Evolutionary conservation across 2,113 vertebrate species (phyloP), one percentile per base, ranked within the genome.

Genomic region (Notothenia coriiceps): DNA sequence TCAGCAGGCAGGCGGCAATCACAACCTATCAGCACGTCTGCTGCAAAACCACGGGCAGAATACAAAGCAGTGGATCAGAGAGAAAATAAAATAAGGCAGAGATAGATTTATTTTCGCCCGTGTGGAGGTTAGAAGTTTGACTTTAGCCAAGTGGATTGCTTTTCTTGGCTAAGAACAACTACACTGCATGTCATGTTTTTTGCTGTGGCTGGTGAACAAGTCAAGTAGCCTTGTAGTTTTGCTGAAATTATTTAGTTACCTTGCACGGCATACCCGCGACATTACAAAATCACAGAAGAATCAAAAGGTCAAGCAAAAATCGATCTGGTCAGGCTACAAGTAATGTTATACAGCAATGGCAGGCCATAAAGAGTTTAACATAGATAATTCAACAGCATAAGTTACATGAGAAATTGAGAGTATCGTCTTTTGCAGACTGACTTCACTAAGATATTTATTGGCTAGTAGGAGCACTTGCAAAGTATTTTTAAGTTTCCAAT

Each of bases 61-160:
- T 84, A 87, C 73, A 88, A 87, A 89, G 69, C 51, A 83, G 63
- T 29, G 64, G 74, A 88, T 88, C 66, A 86, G 66, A 89, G 74
- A 72, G 65, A 82, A 61, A 69, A 7, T 1, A 65, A 12, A 74
- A 46, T 0, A 51, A 84, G 60, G 66, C 71, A 67, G 29, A 70
- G 40, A 70, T 3, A 75, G 66, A 79, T 59, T 73, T 29, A 3
- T 40, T 72, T 66, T 62, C 44, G 46, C 75, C 51, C 13, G 20
- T 77, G 46, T 54, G 47, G 63, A 29, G 74, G 70, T 73, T 51
- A 64, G 20, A 87, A 69, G 71, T 86, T 88, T 82, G 40, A 77
- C 61, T 69, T 65, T 35, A 50, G 44, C 55, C 4, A 6, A 18
- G 59, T 63, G 25, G 47, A 64, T 63, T 3, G 10, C 68, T 56